Conservation (phyloP, 2,888 invertebrate genomes). For the Ellobium chinense region DNA sequence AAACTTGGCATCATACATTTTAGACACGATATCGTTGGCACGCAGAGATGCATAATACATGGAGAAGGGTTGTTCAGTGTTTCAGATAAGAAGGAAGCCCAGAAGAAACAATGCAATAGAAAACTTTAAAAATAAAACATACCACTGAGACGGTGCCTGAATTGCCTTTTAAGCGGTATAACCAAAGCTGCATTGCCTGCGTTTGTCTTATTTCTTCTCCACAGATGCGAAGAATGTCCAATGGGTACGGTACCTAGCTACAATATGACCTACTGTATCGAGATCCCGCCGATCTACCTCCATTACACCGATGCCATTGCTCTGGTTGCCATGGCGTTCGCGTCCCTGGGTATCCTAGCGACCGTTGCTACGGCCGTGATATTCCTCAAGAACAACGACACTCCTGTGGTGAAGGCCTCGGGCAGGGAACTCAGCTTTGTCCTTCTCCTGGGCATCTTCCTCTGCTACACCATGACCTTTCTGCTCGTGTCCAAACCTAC, state of each 20-base stretch:
- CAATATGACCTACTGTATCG: conserved; percentile 82
- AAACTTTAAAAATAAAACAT: no score
- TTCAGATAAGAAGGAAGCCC: no score
- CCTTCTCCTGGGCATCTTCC: conserved; percentile 75
- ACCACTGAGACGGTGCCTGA: no score
- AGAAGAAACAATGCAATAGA: no score
- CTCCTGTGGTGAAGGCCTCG: conserved; percentile 80
- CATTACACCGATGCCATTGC: conserved; percentile 89
- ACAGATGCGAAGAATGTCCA: conserved; percentile 89
- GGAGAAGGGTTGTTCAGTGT: no score
- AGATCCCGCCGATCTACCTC: conserved; percentile 82
- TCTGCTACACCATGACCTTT: conserved; percentile 78
- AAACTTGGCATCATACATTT: no score
- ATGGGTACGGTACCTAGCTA: conserved; percentile 89
- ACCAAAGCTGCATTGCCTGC: no score
- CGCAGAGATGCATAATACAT: no score
- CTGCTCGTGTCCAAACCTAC: conserved; percentile 77
- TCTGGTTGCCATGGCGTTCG: conserved; percentile 91
- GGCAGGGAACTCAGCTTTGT: conserved; percentile 80
- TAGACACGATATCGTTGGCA: no score
- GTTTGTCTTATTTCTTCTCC: neutral
- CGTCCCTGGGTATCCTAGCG: conserved; percentile 77
- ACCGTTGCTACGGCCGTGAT: conserved; percentile 76
- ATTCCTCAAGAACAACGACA: conserved; percentile 77
- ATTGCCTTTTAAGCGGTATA: no score